phyloP scores from a whole-genome alignment of 2,113 vertebrate genomes.

The Elephas maximus region DNA sequence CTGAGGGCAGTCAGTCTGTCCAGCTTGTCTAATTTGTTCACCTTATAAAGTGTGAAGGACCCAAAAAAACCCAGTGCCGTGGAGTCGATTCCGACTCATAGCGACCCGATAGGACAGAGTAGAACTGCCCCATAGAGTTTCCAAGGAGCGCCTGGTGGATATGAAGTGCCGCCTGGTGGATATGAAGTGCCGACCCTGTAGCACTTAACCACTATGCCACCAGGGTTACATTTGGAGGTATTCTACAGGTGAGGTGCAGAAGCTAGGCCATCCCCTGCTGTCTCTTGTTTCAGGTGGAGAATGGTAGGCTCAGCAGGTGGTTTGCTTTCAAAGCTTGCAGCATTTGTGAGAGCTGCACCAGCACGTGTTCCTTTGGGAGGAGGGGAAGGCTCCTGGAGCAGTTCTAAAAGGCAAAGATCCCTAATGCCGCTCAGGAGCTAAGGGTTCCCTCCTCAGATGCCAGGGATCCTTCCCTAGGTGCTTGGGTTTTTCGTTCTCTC shows the following conservation, averaged over 20 bases:
- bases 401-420: background rate
- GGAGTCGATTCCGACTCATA: no score
- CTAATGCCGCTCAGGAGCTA: background rate
- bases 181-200: no score
- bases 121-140: no score
- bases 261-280: background rate
- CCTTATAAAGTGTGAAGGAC: background rate
- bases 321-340: background rate
- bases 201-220: no score
- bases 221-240: background rate
- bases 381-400: background rate
- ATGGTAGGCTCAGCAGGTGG: background rate
- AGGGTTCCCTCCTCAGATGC: background rate
- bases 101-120: no score
- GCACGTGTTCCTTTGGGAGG: background rate
- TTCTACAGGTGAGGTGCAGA: background rate
- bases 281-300: no score
- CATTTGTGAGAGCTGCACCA: background rate
- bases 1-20: background rate
- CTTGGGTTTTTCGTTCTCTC: background rate
- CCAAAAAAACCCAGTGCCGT: no score
- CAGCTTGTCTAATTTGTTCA: background rate
- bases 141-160: no score
- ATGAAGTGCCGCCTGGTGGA: no score
- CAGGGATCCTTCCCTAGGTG: background rate